Base-by-base conservation (phyloP, 2,888 invertebrate species). In the Pharmacophagus antenor region DNA sequence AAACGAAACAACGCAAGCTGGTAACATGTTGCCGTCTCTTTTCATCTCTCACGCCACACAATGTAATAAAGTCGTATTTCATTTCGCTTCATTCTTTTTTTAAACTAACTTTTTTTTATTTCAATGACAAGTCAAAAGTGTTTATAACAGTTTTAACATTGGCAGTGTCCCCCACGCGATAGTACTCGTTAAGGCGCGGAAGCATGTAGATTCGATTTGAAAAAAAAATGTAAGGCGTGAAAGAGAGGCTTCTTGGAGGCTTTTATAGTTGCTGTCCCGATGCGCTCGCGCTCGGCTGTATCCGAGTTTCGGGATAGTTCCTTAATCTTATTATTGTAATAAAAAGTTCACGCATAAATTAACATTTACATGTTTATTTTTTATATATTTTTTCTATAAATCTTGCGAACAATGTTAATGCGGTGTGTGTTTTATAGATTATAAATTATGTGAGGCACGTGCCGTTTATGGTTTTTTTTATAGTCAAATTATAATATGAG, bases 251-350 rank as follows among this genome's bases (percentile, higher is more conserved):
- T 79, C 70, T 78, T 73, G 75, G 72, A 85, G 82, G 85, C 80
- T 87, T 87, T 88, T 88, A 88, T 89, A 90, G 90, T 90, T 85
- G 85, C 69, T 79, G 82, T 78, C 80, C 81, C 83, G 88, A 83
- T 84, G 88, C 87, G 89, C 88, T 76, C 72, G 86, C 85, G 88
- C 86, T 76, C 85, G 89, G 88, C 84, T 83, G 89, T 88, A 86
- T 88, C 82, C 75, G 74, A 80, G 84, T 88, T 88, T 85, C 80
- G 83, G 86, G 83, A 88, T 84, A 84, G 82, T 74, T 79, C 76
- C 84, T 83, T 87, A 87, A 85, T 87, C 83, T 84, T 82, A 56
- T 60, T 56, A 88, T 88, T 88, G 85, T 83, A 85, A 88, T 88
- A 88, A 87, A 87, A 88, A 89, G 87, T 87, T 87, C 75, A 85